Evolutionary conservation across 2,888 invertebrate genomes (phyloP), one percentile per base, ranked within the genome.

Genomic region (Lepidonotus clava): DNA sequence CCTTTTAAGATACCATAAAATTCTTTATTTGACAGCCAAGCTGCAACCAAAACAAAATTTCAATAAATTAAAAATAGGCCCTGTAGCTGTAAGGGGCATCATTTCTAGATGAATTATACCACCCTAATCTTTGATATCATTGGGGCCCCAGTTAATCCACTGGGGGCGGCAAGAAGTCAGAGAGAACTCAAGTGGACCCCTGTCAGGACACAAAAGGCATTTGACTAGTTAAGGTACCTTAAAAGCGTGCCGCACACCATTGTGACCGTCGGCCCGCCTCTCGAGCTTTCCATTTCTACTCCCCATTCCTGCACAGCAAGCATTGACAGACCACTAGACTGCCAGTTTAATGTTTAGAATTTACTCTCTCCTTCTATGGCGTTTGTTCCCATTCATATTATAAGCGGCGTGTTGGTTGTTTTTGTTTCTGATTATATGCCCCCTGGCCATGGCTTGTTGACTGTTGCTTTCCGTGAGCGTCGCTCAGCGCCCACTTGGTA

Each of bases 341-440:
- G 61, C 61, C 24, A 24, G 24, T 61, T 61, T 61, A 18, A 61
- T 28, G 61, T 28, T 28, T n/a, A n/a, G 61, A 61, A 61, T 61
- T 28, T 53, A 53, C 53, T n/a, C n/a, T n/a, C n/a, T n/a, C n/a
- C n/a, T n/a, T n/a, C n/a, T n/a, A 53, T 24, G 53, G 21, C 53
- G 53, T 53, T 53, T 53, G 53, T 53, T 53, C 53, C 21, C 53
- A 18, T 53, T 24, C 53, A n/a, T 53, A 53, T 24, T 5, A 4
- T 11, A 11, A 53, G 53, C 53, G 18, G 1, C 6, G 53, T 2
- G 24, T 32, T 61, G 2, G n/a, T n/a, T 61, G 61, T 61, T 61
- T 61, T 61, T 61, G 61, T 61, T 61, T 61, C 61, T 61, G 61
- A 24, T 61, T 61, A 61, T 28, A 32, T 28, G 61, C 11, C 61